Evolutionary conservation across 2,113 vertebrate species (phyloP), one percentile per base, ranked within the genome.

Genomic region (Synodontis membranacea): DNA sequence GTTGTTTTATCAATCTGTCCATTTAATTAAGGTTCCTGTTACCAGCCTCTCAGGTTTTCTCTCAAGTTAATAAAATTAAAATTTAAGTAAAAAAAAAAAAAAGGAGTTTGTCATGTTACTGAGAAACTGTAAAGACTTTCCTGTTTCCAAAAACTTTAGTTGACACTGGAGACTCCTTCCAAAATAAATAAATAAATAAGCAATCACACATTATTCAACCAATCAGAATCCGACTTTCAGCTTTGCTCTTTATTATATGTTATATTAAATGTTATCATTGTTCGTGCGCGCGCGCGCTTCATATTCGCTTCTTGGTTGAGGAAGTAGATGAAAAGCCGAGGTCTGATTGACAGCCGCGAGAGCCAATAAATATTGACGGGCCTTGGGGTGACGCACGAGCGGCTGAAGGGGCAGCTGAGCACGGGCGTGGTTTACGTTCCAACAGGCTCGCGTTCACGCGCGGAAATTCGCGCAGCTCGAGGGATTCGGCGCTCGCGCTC

Each of bases 351-450:
- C 89, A 70, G 84, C n/a, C n/a, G 3, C 1, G 0, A 10, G 7
- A 39, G 12, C 88, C 88, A 91, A 88, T 87, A 11, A 66, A 7
- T n/a, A 58, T n/a, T 37, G 42, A 25, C 21, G 23, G 11, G 2
- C 8, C 62, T 25, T 14, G 1, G 50, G 50, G 10, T 81, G 46
- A 81, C 88, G 60, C 48, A 42, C 28, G 28, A 46, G 39, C 66
- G 56, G 72, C 56, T 60, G 80, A 72, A 37, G 11, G 23, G 21
- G 75, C 28, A 76, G 44, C 88, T 79, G 83, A 28, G 80, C 82
- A 84, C 81, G 84, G 89, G 89, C 88, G 88, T 85, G 89, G 91
- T 83, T 87, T 86, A 86, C 82, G 82, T 48, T 88, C 68, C 56
- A 15, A 52, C 86, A 86, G 85, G 82, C 68, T 89, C 46, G 42